These are phyloP conservation scores for Clitarchus hookeri DNA, from an alignment of 2,888 invertebrate genomes.

Conservation along the genomic window DNA sequence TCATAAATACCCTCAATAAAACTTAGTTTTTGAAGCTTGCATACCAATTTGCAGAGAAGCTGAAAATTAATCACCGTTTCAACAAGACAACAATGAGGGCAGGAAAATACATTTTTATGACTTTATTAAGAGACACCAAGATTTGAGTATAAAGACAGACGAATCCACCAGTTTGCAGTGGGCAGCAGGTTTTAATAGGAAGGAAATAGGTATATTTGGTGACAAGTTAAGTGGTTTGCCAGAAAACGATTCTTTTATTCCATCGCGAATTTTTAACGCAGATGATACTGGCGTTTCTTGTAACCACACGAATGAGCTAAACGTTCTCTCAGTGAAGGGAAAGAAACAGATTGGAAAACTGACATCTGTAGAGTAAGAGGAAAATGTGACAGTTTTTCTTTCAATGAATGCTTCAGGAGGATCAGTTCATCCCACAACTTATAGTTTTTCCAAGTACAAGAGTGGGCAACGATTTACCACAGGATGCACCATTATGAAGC, in stretches of 20 bases:
- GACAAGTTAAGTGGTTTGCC: background rate
- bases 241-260: conserved; percentile 12
- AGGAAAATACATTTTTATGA: conserved; percentile 42
- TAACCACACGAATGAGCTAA: conserved; percentile 21
- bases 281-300: conserved; percentile 5
- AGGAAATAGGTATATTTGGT: background rate
- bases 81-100: conserved; percentile 39
- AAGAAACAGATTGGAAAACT: conserved; percentile 22
- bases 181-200: conserved; percentile 39
- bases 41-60: conserved; percentile 40
- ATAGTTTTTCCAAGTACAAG: conserved; percentile 19
- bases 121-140: conserved; percentile 39
- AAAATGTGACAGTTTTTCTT: conserved; percentile 26
- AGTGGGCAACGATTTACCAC: background rate
- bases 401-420: conserved; percentile 20
- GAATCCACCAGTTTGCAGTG: conserved; percentile 28
- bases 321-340: conserved; percentile 11
- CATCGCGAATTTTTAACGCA: conserved; percentile 15
- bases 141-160: conserved; percentile 15
- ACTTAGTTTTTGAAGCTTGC: conserved; percentile 40
- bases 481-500: background rate
- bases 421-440: conserved; percentile 28
- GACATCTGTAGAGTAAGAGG: conserved; percentile 10
- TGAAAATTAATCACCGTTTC: conserved; percentile 42
- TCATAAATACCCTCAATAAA: conserved; percentile 31